Percentiles rank a stretch among this genome's conserved stretches.
These are phyloP conservation scores for Chionomys nivalis DNA, from an alignment of 2,113 vertebrate genomes.

Conservation along the genomic window DNA sequence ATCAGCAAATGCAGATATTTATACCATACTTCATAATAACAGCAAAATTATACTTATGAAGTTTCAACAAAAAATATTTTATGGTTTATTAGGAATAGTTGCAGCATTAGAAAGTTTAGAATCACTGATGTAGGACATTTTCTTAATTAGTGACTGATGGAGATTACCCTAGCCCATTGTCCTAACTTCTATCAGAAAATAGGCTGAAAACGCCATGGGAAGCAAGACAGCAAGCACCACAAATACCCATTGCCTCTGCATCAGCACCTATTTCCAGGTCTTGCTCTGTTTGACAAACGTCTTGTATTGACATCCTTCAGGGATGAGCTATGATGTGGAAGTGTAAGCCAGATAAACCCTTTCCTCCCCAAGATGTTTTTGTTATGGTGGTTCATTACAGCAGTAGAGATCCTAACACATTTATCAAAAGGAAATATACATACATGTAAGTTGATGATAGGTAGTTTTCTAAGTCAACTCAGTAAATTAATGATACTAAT, in stretches of 20 bases:
- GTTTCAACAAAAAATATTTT: not conserved
- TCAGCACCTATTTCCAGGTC: not conserved
- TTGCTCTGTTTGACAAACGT: not conserved
- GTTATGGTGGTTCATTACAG: not conserved
- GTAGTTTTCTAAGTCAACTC: not conserved
- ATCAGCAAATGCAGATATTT: not conserved
- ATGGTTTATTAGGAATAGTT: not conserved
- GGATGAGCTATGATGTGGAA: not conserved
- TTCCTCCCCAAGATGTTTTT: not conserved
- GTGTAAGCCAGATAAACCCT: not conserved
- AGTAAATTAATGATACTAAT: not conserved
- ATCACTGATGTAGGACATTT: not conserved
- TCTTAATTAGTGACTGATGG: not conserved
- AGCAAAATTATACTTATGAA: not conserved
- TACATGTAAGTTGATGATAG: not conserved
- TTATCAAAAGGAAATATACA: not conserved
- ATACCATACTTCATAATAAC: not conserved
- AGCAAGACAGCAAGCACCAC: not conserved
- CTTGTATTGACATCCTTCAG: not conserved
- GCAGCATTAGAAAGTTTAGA: not conserved
- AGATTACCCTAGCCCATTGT: not conserved
- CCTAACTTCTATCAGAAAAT: not conserved
- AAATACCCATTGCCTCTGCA: not conserved
- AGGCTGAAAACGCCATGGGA: not conserved
- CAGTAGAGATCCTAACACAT: not conserved